Evolutionary conservation across 1,140 invertebrate species (phyloP).

Genomic region (Rhopalosiphum maidis): DNA sequence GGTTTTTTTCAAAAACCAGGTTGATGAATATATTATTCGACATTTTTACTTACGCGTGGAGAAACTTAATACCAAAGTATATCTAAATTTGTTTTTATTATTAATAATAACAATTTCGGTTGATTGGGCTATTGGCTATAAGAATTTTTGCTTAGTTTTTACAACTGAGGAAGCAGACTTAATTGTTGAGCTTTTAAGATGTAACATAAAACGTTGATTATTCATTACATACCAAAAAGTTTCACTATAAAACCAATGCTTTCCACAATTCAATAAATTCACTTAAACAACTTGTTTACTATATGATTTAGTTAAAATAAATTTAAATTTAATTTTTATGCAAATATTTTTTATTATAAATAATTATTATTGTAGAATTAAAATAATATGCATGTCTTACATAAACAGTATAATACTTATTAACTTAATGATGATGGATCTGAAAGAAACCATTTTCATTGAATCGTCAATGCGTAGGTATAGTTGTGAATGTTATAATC

Average conservation of each 20-base stretch:
- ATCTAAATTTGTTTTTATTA: neutral
- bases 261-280: neutral
- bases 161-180: neutral
- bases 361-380: neutral
- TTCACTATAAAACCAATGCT: neutral
- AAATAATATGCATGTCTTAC: neutral
- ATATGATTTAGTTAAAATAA: neutral
- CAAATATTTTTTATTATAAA: neutral
- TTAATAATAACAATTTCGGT: too few species aligned
- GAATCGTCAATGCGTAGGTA: slow-evolving; percentile 8
- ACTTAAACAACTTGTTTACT: neutral
- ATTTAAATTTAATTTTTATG: neutral
- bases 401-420: neutral
- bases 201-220: neutral
- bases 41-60: neutral
- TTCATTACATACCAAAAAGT: neutral
- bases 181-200: neutral
- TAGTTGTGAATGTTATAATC: neutral
- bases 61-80: neutral
- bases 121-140: too few species aligned
- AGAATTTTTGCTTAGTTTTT: too few species aligned
- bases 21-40: neutral
- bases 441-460: neutral
- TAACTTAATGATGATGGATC: slow-evolving; percentile 28
- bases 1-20: neutral